These are phyloP conservation scores for Onthophagus sagittarius DNA, from an alignment of 2,888 invertebrate genomes.

Conservation along the genomic window DNA sequence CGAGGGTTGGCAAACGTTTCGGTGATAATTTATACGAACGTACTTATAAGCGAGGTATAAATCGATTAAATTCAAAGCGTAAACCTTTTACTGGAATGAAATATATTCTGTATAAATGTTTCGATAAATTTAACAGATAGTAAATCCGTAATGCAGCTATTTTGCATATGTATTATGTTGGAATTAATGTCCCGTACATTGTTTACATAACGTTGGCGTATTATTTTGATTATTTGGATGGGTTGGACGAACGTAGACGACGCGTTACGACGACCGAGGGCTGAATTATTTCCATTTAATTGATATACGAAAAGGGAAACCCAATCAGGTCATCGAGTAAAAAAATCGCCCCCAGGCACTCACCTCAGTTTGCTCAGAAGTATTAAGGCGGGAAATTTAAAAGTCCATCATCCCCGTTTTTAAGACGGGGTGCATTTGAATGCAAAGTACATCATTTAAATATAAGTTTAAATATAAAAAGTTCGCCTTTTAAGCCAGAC, in stretches of 20 bases:
- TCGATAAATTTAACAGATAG: constrained; percentile 11
- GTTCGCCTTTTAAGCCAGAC: constrained; percentile 26
- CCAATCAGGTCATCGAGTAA: neutral
- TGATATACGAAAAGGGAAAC: constrained; percentile 6
- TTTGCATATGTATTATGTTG: constrained; percentile 11
- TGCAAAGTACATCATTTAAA: constrained; percentile 45
- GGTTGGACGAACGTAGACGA: neutral
- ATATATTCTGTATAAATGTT: constrained; percentile 10
- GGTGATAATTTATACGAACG: neutral
- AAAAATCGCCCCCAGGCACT: neutral
- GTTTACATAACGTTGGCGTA: constrained; percentile 6
- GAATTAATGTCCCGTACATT: constrained; percentile 1
- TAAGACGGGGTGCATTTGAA: constrained; percentile 41
- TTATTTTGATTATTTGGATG: neutral
- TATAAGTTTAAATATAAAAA: constrained; percentile 41
- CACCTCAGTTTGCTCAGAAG: constrained; percentile 34
- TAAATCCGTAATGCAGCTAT: constrained; percentile 14
- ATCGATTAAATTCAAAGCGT: constrained; percentile 8
- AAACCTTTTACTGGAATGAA: constrained; percentile 7
- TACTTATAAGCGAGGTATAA: neutral
- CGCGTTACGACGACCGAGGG: neutral
- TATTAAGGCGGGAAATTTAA: constrained; percentile 43
- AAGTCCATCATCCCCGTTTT: constrained; percentile 43
- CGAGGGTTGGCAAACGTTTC: neutral
- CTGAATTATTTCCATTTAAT: constrained; percentile 1